Conservation (phyloP, 2,888 invertebrate species). For the Entomobrya multifasciata region DNA sequence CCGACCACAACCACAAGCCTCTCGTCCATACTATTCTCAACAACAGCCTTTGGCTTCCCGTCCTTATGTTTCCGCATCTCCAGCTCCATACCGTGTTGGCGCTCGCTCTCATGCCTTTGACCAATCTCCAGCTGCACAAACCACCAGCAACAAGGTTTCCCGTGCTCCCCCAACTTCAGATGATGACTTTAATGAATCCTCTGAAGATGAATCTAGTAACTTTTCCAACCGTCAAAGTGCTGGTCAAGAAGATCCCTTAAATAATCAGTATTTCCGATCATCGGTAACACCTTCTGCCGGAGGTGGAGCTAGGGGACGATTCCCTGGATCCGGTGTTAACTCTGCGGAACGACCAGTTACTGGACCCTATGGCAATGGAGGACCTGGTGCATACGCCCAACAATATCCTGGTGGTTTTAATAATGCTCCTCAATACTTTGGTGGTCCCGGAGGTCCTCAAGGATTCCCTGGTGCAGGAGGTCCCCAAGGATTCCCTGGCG, state of each 20-base stretch:
- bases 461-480: constrained; percentile 15
- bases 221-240: constrained; percentile 47
- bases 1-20: constrained; percentile 56
- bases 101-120: constrained; percentile 66
- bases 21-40: constrained; percentile 77
- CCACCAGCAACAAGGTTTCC: constrained; percentile 55
- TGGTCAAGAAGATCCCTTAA: constrained; percentile 52
- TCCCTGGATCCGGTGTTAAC: constrained; percentile 43
- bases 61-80: constrained; percentile 36
- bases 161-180: constrained; percentile 58
- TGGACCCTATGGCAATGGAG: constrained; percentile 35
- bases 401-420: constrained; percentile 49
- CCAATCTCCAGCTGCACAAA: constrained; percentile 73
- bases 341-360: constrained; percentile 55
- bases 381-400: constrained; percentile 39
- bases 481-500: too few species aligned
- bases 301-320: constrained; percentile 35
- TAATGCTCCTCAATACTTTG: constrained; percentile 37
- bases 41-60: constrained; percentile 40
- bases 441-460: constrained; percentile 50
- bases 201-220: constrained; percentile 60
- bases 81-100: constrained; percentile 64
- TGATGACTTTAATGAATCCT: constrained; percentile 64
- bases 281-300: constrained; percentile 23
- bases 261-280: constrained; percentile 59